phyloP scores from a whole-genome alignment of 2,113 vertebrate genomes.

The Scalopus aquaticus region DNA sequence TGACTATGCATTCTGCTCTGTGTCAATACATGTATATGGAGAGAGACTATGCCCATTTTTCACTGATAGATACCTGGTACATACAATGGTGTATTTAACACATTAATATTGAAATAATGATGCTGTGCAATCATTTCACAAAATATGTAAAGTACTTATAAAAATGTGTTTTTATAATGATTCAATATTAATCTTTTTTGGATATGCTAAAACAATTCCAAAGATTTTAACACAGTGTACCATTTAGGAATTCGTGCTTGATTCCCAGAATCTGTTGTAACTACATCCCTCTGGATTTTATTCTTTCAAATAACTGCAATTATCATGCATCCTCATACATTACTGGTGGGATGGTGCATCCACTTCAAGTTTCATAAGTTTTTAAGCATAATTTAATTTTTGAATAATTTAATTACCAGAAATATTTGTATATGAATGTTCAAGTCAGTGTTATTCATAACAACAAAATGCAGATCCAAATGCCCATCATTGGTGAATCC shows the following conservation, averaged over 20 bases:
- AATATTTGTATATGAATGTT: neutral
- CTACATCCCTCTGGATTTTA: neutral
- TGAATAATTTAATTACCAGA: neutral
- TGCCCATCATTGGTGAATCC: neutral
- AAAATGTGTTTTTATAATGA: too few species aligned
- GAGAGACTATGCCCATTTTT: neutral
- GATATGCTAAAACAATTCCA: neutral
- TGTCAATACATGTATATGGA: neutral
- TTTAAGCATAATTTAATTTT: neutral
- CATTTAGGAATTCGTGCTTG: neutral
- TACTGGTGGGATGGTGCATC: neutral
- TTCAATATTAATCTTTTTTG: neutral
- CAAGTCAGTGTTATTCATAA: neutral
- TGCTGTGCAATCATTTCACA: neutral
- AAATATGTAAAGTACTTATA: neutral
- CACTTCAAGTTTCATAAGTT: neutral
- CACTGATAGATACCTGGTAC: rapidly evolving
- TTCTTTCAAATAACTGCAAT: neutral
- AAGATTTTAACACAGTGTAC: neutral
- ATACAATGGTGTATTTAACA: neutral
- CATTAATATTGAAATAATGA: neutral
- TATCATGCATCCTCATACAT: neutral
- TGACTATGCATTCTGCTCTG: neutral
- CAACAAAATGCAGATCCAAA: neutral
- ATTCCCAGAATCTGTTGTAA: conserved; percentile 10